These are phyloP conservation scores for Dolichopus griseipennis DNA, from an alignment of 2,888 invertebrate species.

Conservation along the genomic window DNA sequence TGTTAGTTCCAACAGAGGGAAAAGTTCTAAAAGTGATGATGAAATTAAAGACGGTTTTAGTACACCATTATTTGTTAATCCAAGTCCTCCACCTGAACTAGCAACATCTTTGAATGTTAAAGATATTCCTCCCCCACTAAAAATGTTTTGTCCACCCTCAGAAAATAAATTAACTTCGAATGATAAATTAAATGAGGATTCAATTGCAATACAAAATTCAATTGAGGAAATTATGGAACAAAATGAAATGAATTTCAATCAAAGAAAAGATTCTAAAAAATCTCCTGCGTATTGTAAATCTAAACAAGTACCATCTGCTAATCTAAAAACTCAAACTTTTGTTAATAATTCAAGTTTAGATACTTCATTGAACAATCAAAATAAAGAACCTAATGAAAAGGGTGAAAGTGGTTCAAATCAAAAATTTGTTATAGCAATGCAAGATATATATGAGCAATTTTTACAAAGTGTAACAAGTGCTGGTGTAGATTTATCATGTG, in stretches of 20 bases:
- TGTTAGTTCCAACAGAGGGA: not conserved
- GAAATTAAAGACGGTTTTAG: constrained; percentile 25
- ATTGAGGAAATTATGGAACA: not conserved
- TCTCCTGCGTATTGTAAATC: not conserved
- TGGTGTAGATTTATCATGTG: constrained; percentile 24
- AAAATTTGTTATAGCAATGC: constrained; percentile 31
- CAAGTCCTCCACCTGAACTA: constrained; percentile 27
- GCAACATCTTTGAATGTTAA: not conserved
- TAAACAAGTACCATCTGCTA: not conserved
- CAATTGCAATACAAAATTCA: not conserved
- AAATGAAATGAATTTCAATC: not conserved
- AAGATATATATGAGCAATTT: constrained; percentile 39
- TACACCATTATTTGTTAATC: constrained; percentile 29
- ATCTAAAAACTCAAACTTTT: not conserved
- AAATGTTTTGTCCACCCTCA: not conserved
- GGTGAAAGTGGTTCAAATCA: not conserved
- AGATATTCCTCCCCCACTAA: constrained; percentile 1
- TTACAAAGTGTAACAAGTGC: constrained; percentile 38
- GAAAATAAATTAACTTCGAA: not conserved
- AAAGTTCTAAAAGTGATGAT: not conserved
- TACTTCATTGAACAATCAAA: not conserved
- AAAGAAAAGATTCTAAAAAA: not conserved
- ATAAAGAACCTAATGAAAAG: not conserved
- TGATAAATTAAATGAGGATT: not conserved
- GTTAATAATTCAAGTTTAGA: not conserved